Base-by-base conservation (phyloP, 2,113 vertebrate species). In the Oncorhynchus keta region DNA sequence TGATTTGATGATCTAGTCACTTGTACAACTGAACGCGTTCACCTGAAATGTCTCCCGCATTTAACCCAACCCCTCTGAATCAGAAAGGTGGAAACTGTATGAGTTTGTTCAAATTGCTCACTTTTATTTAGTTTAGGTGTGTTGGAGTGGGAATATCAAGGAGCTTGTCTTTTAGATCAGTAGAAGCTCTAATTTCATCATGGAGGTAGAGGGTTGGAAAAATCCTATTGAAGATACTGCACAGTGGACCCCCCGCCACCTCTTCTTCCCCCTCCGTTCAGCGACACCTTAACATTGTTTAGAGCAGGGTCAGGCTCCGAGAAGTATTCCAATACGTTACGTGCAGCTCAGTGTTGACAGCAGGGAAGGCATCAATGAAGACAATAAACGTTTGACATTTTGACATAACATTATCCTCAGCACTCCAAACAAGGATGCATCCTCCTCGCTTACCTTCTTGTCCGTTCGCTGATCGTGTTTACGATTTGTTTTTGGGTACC, bases 181-280 rank as follows among this genome's bases (percentile, higher is more conserved):
- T 24, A 76, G 67, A 77, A 26, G 9, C 70, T 12, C 68, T 79
- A 48, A 82, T 85, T 86, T 76, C 76, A 83, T 81, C 71, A 6
- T 61, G 71, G 78, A 32, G 77, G 72, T 84, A 69, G 67, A 73
- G 71, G 65, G 45, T 74, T 77, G 57, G 62, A 22, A 13, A 83
- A 86, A 83, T 83, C 76, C n/a, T 51, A 82, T 84, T 85, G 61
- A 73, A 62, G 76, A 74, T 77, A 24, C 35, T 64, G 72, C 66
- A 55, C 49, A 51, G 49, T 14, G 4, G 9, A 13, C 1, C 2
- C 6, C 49, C 49, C 51, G 16, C 51, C 39, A 6, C 20, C n/a
- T 61, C 59, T 79, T 61, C 76, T 55, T 68, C 77, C 78, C 74
- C 74, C 68, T 2, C 2, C 77, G 68, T 32, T 68, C 64, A 66